Base-by-base conservation (phyloP, 2,888 invertebrate genomes). In the Trissoscelio sp. region DNA sequence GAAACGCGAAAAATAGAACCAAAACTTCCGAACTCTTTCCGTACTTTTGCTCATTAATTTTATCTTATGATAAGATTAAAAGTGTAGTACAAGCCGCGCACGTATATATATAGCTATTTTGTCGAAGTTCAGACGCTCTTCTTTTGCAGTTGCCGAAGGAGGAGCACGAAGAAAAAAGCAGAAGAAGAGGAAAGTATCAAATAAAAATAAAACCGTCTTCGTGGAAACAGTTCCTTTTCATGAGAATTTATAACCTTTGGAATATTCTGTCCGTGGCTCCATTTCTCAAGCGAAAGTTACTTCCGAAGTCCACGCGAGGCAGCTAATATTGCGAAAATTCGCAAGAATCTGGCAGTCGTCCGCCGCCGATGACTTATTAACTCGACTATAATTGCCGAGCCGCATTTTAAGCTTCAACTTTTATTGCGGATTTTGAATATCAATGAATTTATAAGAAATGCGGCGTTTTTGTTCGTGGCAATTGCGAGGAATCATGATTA, bases 141-240 rank as follows among this genome's bases (percentile, higher is more conserved):
- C 72, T 64, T 64, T 66, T 24, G 37, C n/a, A 31, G 55, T 66
- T 24, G 28, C 31, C 22, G 24, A 22, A 46, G 42, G 42, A 66
- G 34, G 57, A 67, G 34, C 16, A 46, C 12, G 3, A 64, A 28
- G 57, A 64, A 70, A 70, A 58, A 51, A 55, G 55, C 28, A 16
- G 22, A 7, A 48, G 51, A 67, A 53, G 39, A 14, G 22, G 16
- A 53, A 44, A 57, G 73, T 64, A 69, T 73, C 64, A 66, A 79
- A 79, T 70, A 66, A 74, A 74, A 78, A 78, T 81, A 77, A 79
- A 82, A 74, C 46, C 57, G 64, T 66, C 74, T 20, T 67, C 46
- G 64, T 31, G 64, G 60, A 69, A 78, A 69, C 66, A 69, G 69
- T 74, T 73, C 73, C 31, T 48, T 70, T 74, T 81, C 60, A 74